Evolutionary conservation across 2,797 vertebrate species (phyloP).

Genomic region (Meda fulgida): DNA sequence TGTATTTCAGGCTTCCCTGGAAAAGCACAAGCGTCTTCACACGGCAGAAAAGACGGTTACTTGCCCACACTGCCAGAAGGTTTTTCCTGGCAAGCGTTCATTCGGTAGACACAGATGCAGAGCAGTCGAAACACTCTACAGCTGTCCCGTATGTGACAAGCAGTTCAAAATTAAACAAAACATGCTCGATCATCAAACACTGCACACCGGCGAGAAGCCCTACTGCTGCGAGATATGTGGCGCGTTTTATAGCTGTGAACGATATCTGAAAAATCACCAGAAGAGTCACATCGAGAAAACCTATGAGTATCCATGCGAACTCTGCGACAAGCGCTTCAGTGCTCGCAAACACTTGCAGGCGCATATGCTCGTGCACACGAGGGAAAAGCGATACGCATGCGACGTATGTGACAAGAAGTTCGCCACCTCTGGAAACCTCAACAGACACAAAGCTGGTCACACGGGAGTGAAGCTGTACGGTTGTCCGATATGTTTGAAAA

Average conservation of each 20-base stretch:
- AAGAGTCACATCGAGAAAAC: constrained; percentile 60
- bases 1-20: constrained; percentile 64
- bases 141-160: constrained; percentile 67
- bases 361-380: constrained; percentile 67
- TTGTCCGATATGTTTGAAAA: constrained; percentile 65
- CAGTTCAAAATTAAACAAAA: constrained; percentile 63
- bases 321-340: constrained; percentile 65
- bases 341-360: constrained; percentile 57
- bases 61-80: constrained; percentile 63
- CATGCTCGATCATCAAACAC: constrained; percentile 64
- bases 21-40: constrained; percentile 67
- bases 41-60: constrained; percentile 38
- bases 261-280: constrained; percentile 51
- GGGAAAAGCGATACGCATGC: constrained; percentile 63
- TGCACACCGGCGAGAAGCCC: constrained; percentile 44
- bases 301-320: constrained; percentile 61
- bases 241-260: constrained; percentile 30
- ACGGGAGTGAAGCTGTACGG: constrained; percentile 60
- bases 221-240: constrained; percentile 50
- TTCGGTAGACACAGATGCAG: constrained; percentile 66
- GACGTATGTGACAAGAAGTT: constrained; percentile 65
- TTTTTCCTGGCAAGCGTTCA: constrained; percentile 55
- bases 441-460: constrained; percentile 59
- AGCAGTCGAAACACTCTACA: constrained; percentile 63
- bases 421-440: constrained; percentile 66